Evolutionary conservation across 1,140 invertebrate genomes (phyloP), one percentile per base, ranked within the genome.

Genomic region (Drosophila lacteicornis): DNA sequence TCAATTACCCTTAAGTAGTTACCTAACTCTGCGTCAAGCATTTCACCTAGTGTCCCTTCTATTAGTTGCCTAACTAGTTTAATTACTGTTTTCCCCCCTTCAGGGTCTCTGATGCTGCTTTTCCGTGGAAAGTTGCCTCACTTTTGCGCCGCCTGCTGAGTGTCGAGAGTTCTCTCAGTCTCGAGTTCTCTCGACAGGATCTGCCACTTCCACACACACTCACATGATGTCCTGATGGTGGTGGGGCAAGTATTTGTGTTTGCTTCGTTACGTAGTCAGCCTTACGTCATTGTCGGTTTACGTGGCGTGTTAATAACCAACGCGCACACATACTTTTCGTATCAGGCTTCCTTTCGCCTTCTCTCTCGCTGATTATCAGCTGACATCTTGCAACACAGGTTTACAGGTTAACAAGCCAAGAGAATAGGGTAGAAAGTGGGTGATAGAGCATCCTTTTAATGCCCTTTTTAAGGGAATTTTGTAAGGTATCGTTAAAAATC

Each of bases 241-340:
- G 40, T 27, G 30, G 50, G 40, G 27, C 11, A 15, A 19, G 49
- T 27, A 45, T 50, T 57, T 59, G 45, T 71, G 11, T 50, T 60
- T 58, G 59, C 70, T 74, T 75, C 65, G 65, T 83, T 80, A 63
- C 70, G 80, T 66, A 57, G 55, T 71, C 55, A 36, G 38, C 38
- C 63, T 70, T 83, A 83, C 76, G 81, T 66, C 62, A 73, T 58
- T 73, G 69, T 73, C 66, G 53, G 45, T 50, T 61, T 61, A 75
- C 73, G 62, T 74, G 81, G 82, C 81, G 69, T 80, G 68, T 74
- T 74, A 74, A 74, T 74, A 74, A 74, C 65, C 68, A 42, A 50
- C 22, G 65, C 19, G 40, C 51, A 57, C 55, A 74, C 67, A 71
- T 57, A 13, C 22, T 62, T 53, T 49, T 13, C 38, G 30, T 49